These are phyloP conservation scores for Myotis yumanensis DNA, from an alignment of 2,113 vertebrate species.

Conservation along the genomic window DNA sequence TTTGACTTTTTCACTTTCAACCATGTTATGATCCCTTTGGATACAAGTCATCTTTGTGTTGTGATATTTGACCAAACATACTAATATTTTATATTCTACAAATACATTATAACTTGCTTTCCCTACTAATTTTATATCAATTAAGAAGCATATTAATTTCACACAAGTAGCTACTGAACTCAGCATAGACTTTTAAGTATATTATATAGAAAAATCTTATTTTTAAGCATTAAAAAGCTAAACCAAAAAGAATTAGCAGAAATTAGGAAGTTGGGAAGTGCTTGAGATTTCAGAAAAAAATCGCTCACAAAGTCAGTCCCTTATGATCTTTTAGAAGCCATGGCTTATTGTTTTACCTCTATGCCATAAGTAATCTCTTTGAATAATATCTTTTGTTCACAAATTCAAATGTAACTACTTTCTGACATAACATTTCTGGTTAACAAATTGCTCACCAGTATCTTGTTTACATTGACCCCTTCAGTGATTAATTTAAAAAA, in stretches of 20 bases:
- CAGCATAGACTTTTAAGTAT: background rate
- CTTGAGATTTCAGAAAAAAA: conserved; percentile 27
- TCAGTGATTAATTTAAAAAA: background rate
- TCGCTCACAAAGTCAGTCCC: background rate
- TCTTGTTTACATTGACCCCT: background rate
- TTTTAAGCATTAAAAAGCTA: background rate
- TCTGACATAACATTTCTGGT: conserved; percentile 28
- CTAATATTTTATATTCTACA: conserved; percentile 5
- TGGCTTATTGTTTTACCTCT: background rate
- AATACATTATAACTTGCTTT: background rate
- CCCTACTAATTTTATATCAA: background rate
- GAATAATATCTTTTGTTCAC: background rate
- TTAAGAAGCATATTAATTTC: background rate
- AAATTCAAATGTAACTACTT: background rate
- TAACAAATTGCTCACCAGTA: background rate
- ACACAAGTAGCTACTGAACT: background rate
- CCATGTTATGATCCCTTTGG: background rate
- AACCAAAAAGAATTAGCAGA: background rate
- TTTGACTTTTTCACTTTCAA: background rate
- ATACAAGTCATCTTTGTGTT: background rate
- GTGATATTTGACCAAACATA: background rate
- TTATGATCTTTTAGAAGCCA: background rate
- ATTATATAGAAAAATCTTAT: background rate
- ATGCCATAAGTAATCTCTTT: background rate
- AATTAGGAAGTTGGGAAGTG: background rate